A percentile compares a stretch with the other conserved stretches of the same genome.
Evolutionary conservation across 1,140 invertebrate genomes (phyloP).

Genomic region (Brachystomella parvula): DNA sequence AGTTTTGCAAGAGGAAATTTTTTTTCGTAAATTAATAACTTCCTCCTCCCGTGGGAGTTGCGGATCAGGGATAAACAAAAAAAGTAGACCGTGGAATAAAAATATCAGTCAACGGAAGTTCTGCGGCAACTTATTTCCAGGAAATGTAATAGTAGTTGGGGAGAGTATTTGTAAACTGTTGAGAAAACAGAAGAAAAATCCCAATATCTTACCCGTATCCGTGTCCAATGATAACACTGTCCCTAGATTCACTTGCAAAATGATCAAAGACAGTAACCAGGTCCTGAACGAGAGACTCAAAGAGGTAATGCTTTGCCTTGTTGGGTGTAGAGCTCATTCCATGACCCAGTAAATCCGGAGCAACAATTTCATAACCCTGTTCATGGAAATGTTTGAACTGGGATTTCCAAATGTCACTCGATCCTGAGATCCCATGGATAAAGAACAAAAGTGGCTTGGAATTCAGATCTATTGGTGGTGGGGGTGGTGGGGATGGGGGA

Average conservation of each 20-base stretch:
- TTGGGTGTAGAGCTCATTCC: conserved; percentile 58
- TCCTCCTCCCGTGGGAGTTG: no score
- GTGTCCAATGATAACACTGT: conserved; percentile 53
- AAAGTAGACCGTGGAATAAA: no score
- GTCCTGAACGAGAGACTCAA: conserved; percentile 56
- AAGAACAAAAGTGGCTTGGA: conserved; percentile 54
- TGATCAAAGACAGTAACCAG: conserved; percentile 55
- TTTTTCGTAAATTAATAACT: background rate
- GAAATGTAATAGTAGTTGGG: background rate
- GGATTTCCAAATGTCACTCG: conserved; percentile 57
- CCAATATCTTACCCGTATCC: conserved; percentile 52
- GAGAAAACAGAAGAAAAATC: background rate
- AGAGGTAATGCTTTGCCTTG: conserved; percentile 53
- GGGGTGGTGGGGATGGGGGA: no score
- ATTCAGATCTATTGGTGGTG: conserved; percentile 24
- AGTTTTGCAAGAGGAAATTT: background rate
- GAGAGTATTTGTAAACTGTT: conserved; percentile 1
- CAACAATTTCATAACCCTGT: conserved; percentile 58
- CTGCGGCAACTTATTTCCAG: background rate
- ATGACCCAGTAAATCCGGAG: conserved; percentile 63
- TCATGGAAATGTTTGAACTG: conserved; percentile 56
- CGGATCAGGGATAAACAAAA: no score
- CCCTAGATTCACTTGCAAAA: conserved; percentile 42
- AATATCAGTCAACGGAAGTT: background rate
- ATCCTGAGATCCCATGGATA: conserved; percentile 64